Conservation (phyloP, 2,797 vertebrate genomes). For the Carcharodon carcharias region DNA sequence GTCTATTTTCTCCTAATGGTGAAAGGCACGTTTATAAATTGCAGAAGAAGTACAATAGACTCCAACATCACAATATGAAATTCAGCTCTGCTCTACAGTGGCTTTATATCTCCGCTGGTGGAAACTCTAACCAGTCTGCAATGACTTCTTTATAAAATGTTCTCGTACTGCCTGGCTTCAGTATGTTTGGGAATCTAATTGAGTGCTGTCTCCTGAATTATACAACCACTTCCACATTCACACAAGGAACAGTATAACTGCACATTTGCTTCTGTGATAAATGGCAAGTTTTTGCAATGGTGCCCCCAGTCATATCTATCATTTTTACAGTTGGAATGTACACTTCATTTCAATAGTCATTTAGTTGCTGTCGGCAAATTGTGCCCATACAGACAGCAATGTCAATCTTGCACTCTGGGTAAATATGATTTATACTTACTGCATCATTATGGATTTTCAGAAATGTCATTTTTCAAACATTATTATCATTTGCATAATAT, state of each 20-base stretch:
- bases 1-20: not conserved
- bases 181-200: not conserved
- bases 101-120: no score
- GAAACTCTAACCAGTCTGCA: not conserved
- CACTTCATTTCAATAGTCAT: not conserved
- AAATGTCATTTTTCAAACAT: not conserved
- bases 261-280: not conserved
- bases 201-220: not conserved
- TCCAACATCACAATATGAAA: not conserved
- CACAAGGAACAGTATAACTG: not conserved
- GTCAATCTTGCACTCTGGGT: not conserved
- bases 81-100: not conserved
- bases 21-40: not conserved
- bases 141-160: not conserved
- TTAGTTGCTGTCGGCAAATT: not conserved
- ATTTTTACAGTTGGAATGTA: not conserved
- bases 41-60: not conserved
- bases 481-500: not conserved
- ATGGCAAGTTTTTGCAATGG: not conserved
- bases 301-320: no score
- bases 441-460: not conserved
- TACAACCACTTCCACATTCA: not conserved
- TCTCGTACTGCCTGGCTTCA: not conserved
- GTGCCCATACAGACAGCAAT: not conserved
- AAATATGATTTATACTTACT: not conserved